Evolutionary conservation across 2,888 invertebrate genomes (phyloP), one percentile per base, ranked within the genome.

Genomic region (Cremastinae sp.): DNA sequence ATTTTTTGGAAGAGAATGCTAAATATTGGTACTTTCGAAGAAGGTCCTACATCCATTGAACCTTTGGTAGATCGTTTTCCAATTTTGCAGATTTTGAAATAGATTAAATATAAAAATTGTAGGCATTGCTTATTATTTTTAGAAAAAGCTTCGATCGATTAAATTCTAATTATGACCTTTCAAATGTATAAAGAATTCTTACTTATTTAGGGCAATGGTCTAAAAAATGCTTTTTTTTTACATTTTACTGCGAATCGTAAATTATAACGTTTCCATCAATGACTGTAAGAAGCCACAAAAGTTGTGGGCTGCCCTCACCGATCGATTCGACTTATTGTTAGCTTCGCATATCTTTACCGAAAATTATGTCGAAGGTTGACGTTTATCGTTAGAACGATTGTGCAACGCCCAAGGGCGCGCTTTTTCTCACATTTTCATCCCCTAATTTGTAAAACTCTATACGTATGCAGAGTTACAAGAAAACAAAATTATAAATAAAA

Each of bases 201-300:
- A n/a, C n/a, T 28, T 28, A 5, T 28, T 5, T 28, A 28, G 28
- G 12, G 16, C 12, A 16, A 70, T 43, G 18, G n/a, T 49, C 34
- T 51, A 54, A 65, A 22, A 45, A 47, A 9, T 47, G 38, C 12
- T 54, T 41, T 68, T 74, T 14, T 38, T 53, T 36, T 38, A 58
- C 43, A 53, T 70, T n/a, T 59, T 34, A 38, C 56, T 45, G 22
- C 18, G 53, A 65, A 61, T 65, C 47, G 34, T 62, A 61, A 47
- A n/a, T 47, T 66, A 12, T 1, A 36, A 28, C 5, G 28, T 58
- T 49, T 49, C 20, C 62, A 68, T 80, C 47, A 69, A 76, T 66
- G 49, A 58, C 49, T 51, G 69, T 47, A 56, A 53, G 86, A 86
- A 86, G 85, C 85, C 80, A 22, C 65, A 83, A 64, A 85, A 86